Base-by-base conservation (phyloP, 2,797 vertebrate species). In the Cyprinella venusta region DNA sequence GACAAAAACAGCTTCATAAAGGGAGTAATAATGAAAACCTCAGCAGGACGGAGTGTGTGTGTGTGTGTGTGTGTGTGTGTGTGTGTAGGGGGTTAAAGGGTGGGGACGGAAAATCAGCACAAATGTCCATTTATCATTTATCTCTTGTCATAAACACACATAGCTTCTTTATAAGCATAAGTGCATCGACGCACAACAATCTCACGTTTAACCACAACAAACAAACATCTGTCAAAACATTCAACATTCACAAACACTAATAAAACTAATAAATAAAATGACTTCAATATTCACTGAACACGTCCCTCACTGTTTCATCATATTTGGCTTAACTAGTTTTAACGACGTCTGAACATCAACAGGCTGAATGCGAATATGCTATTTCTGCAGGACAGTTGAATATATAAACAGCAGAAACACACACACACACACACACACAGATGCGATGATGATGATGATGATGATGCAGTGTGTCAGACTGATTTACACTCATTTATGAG, bases 1-100 rank as follows among this genome's bases (percentile, higher is more conserved):
- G 54, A 76, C 40, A 26, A 42, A 76, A 76, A 61, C 52, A 54
- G 21, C 21, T n/a, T 33, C 40, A 63, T 67, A 24, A 65, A 67
- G 7, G 0, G 63, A 52, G 13, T n/a, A 18, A 79, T 9, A 38
- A 67, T n/a, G 42, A 74, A 56, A 15, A 4, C 38, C 50, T 54
- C 19, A 8, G 9, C 45, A 21, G 30, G 45, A 33, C 69, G n/a
- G 42, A 33, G 30, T 26, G 24, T 21, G 10, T 75, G 1, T 75
- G 4, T 38, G 72, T 15, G 71, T 50, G 10, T 56, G 30, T 33
- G 30, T 33, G 30, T 33, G 30, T 33, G 30, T 33, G 30, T 33
- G 30, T 33, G 30, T 2, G 30, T 2, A 3, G 2, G 30, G 30
- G 30, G 30, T 56, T 56, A 75, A 54, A 75, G 48, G 70, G 5